These are phyloP conservation scores for Zaprionus vittiger DNA, from an alignment of 1,140 invertebrate genomes.

Conservation along the genomic window DNA sequence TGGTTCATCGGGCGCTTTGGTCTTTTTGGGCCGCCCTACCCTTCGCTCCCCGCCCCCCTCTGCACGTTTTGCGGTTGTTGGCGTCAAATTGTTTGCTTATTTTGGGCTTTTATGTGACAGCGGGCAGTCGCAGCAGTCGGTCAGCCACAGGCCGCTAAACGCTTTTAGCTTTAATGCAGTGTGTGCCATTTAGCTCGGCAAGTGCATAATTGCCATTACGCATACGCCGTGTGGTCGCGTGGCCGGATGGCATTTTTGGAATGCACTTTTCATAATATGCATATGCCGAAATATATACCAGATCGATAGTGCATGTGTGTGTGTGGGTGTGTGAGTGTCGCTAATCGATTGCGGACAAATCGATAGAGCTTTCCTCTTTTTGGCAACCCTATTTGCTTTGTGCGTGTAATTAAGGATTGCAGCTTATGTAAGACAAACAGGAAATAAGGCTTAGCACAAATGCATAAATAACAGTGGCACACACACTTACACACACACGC, in stretches of 20 bases:
- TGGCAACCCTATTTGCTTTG: neutral
- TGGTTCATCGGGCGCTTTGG: constrained; percentile 16
- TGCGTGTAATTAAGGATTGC: constrained; percentile 80
- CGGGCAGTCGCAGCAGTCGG: constrained; percentile 70
- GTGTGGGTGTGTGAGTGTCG: neutral
- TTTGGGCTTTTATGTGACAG: constrained; percentile 75
- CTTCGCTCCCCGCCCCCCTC: neutral
- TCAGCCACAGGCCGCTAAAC: constrained; percentile 65
- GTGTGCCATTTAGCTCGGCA: constrained; percentile 33
- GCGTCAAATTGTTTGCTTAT: constrained; percentile 82
- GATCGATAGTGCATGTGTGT: neutral
- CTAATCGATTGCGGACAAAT: constrained; percentile 4
- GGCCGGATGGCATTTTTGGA: constrained; percentile 31
- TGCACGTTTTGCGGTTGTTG: constrained; percentile 76
- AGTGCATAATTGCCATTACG: constrained; percentile 77
- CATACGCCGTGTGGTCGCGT: constrained; percentile 69
- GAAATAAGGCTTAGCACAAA: constrained; percentile 80
- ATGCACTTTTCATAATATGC: constrained; percentile 9
- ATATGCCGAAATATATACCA: constrained; percentile 4
- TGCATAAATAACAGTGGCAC: constrained; percentile 76
- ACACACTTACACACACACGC: constrained; percentile 35
- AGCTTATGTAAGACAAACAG: constrained; percentile 81
- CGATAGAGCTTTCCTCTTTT: neutral
- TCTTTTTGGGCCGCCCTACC: neutral
- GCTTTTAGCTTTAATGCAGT: constrained; percentile 78